These are phyloP conservation scores for Rhinogobio ventralis DNA, from an alignment of 2,797 vertebrate genomes.

Conservation along the genomic window DNA sequence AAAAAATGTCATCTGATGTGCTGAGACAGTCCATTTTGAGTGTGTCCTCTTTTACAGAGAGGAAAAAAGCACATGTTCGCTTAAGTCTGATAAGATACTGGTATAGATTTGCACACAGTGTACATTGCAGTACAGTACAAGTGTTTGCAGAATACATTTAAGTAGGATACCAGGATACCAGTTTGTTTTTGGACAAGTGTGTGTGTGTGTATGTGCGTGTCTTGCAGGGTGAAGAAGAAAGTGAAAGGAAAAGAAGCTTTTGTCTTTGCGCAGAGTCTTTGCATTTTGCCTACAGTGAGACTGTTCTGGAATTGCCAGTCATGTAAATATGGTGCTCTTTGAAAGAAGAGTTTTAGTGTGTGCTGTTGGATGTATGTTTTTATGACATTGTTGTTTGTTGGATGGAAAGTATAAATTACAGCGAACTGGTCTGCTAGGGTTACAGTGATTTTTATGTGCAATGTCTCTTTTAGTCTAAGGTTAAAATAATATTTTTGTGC, in stretches of 20 bases:
- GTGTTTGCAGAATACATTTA: slow-evolving; percentile 10
- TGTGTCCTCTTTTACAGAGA: slow-evolving; percentile 43
- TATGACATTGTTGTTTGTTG: not conserved
- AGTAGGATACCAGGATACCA: not conserved
- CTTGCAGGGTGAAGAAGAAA: not conserved
- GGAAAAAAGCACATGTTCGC: slow-evolving; percentile 57
- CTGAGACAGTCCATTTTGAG: slow-evolving; percentile 68
- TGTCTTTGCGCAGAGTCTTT: not conserved
- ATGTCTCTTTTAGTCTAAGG: not conserved
- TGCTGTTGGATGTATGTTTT: slow-evolving; percentile 12
- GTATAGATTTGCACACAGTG: slow-evolving; percentile 44
- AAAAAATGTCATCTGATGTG: slow-evolving; percentile 70
- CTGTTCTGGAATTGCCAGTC: slow-evolving; percentile 14
- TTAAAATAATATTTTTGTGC: not conserved
- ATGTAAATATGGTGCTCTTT: slow-evolving; percentile 8
- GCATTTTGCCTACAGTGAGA: slow-evolving; percentile 1
- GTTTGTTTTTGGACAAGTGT: slow-evolving; percentile 28
- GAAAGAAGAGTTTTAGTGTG: not conserved
- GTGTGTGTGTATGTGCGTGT: slow-evolving; percentile 20
- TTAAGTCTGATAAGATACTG: slow-evolving; percentile 37
- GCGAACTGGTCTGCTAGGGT: not conserved
- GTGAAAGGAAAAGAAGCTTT: not conserved
- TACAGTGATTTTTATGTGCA: not conserved
- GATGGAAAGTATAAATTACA: not conserved
- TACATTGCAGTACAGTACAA: slow-evolving; percentile 15